Evolutionary conservation across 2,797 vertebrate genomes (phyloP), one percentile per base, ranked within the genome.

Genomic region (Enteromius paludinosus): DNA sequence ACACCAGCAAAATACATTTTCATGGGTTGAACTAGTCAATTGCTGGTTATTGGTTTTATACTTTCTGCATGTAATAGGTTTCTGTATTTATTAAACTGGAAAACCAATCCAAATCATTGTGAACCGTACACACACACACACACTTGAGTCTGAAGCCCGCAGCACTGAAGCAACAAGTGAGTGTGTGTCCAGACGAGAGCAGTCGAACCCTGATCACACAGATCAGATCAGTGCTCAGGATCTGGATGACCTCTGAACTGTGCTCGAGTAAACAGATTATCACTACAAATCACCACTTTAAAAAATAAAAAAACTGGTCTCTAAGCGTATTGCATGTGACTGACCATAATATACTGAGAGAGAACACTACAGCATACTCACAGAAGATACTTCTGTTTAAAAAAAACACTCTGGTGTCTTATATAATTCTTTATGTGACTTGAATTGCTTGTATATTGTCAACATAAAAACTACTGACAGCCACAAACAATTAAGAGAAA

Each of bases 201-300:
- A 88, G 89, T 90, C 91, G 82, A 92, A 83, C 90, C 86, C 90
- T 90, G 93, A 93, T 93, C 91, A 91, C 93, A 93, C 87, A 91
- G 90, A 92, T 93, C 93, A 92, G 14, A 41, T 23, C 68, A 17
- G 49, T 38, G 70, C 64, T 38, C 30, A 18, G 5, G 33, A 38
- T 66, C 18, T 12, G 8, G 4, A 41, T 23, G 64, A 66, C 17
- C 64, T 38, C 33, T n/a, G 10, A 65, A 18, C 62, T 65, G 9
- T 10, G 18, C 8, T 35, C 62, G 1, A 10, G 17, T 35, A 35
- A 65, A 65, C 30, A 61, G 12, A 6, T 28, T 7, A 28, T 28
- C 59, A 56, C 3, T 0, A 11, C 54, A 23, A 23, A 56, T 56
- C 52, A 61, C 23, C 23, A 12, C 56, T 25, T 14, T 54, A 54